A percentile compares a stretch with the other conserved stretches of the same genome.
These are phyloP conservation scores for Leptatherina wallacei DNA, from an alignment of 2,797 vertebrate genomes.

Conservation along the genomic window DNA sequence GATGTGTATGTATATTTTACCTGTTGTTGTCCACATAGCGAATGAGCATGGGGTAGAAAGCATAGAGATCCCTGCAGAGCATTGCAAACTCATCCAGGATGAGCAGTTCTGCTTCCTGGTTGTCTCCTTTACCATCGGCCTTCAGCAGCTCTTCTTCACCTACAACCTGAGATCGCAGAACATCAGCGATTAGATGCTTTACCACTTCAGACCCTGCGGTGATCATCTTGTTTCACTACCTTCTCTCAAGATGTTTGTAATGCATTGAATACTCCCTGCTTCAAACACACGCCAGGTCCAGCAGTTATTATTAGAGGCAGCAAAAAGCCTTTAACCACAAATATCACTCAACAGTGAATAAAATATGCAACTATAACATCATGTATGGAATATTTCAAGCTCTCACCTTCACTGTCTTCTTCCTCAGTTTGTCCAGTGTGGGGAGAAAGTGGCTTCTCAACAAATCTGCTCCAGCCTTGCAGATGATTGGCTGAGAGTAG, in stretches of 20 bases:
- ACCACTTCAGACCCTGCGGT: background rate
- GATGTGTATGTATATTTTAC: conserved; percentile 67
- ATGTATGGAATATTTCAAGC: conserved; percentile 6
- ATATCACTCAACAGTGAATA: background rate
- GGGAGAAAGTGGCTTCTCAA: conserved; percentile 94
- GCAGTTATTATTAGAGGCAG: conserved; percentile 7
- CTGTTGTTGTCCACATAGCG: conserved; percentile 98
- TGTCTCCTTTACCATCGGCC: conserved; percentile 91
- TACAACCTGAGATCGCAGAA: conserved; percentile 79
- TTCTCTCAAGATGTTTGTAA: no score
- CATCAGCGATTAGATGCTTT: conserved; percentile 8
- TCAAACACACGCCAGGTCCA: background rate
- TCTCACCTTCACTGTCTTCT: conserved; percentile 91
- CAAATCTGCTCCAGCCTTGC: conserved; percentile 93
- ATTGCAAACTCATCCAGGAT: conserved; percentile 97
- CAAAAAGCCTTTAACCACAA: conserved; percentile 10
- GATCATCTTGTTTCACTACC: background rate
- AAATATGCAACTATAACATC: background rate
- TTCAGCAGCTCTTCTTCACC: conserved; percentile 94
- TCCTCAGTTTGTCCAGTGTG: conserved; percentile 95
- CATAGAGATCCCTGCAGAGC: conserved; percentile 96
- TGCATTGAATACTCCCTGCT: background rate
- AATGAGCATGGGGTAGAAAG: conserved; percentile 98
- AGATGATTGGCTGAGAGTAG: conserved; percentile 97
- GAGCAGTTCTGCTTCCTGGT: conserved; percentile 94